Conservation (phyloP, 2,113 vertebrate species). For the Ardeotis arabs region DNA sequence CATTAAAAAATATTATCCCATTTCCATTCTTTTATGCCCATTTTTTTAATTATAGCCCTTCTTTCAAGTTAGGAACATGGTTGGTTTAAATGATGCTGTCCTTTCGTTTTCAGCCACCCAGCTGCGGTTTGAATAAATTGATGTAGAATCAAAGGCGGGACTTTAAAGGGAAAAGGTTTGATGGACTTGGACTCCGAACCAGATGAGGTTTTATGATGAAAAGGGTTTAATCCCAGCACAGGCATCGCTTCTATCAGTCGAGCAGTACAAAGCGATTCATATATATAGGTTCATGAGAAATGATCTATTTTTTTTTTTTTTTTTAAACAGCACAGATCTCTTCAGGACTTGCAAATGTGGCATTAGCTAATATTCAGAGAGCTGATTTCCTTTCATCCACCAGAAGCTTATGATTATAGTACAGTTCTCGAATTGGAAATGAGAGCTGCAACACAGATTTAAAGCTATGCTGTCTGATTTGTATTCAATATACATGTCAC, state of each 20-base stretch:
- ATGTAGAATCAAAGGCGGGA: slow-evolving; percentile 95
- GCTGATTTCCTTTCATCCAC: slow-evolving; percentile 90
- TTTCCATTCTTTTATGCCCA: slow-evolving; percentile 92
- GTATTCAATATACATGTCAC: slow-evolving; percentile 94
- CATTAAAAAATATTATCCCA: slow-evolving; percentile 90
- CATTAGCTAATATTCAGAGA: slow-evolving; percentile 97
- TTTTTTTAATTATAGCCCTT: slow-evolving; percentile 95
- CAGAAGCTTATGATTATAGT: slow-evolving; percentile 92
- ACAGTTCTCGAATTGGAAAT: slow-evolving; percentile 93
- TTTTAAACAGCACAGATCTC: slow-evolving; percentile 84
- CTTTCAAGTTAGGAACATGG: slow-evolving; percentile 91
- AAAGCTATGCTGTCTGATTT: slow-evolving; percentile 88
- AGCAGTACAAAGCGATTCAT: slow-evolving; percentile 92
- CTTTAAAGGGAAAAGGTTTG: slow-evolving; percentile 97
- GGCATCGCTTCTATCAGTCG: slow-evolving; percentile 92
- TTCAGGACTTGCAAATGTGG: slow-evolving; percentile 98
- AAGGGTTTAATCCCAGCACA: slow-evolving; percentile 97
- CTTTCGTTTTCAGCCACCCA: slow-evolving; percentile 91
- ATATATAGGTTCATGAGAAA: slow-evolving; percentile 88
- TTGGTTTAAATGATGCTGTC: slow-evolving; percentile 88
- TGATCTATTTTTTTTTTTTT: slow-evolving; percentile 79
- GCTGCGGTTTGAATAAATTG: slow-evolving; percentile 96
- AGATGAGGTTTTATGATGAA: slow-evolving; percentile 99
- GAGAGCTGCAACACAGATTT: slow-evolving; percentile 85
- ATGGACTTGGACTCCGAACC: slow-evolving; percentile 97